A percentile compares a stretch with the other conserved stretches of the same genome.
These are phyloP conservation scores for Aspiorhynchus laticeps DNA, from an alignment of 2,113 vertebrate species.

Conservation along the genomic window DNA sequence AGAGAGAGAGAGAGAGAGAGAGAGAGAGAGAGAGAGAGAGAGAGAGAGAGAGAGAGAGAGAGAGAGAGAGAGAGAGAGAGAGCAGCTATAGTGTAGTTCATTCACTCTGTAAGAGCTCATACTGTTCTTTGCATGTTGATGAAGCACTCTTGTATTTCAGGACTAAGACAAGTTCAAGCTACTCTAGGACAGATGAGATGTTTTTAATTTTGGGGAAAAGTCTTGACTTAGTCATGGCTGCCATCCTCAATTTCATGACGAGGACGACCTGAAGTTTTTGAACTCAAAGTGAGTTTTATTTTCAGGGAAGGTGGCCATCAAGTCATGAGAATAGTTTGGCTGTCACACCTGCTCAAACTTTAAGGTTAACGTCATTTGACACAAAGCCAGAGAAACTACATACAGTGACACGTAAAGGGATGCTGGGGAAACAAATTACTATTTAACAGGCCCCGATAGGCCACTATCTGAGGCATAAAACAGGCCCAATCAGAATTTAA, in stretches of 20 bases:
- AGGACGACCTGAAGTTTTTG: constrained; percentile 57
- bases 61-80: too few relatives aligned
- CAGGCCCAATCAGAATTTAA: not conserved
- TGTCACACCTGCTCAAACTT: constrained; percentile 61
- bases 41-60: too few relatives aligned
- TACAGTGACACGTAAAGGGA: constrained; percentile 37
- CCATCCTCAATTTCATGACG: constrained; percentile 61
- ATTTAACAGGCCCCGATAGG: constrained; percentile 54
- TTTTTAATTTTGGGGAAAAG: constrained; percentile 64
- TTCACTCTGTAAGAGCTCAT: constrained; percentile 53
- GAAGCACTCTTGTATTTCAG: constrained; percentile 64
- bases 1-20: too few relatives aligned
- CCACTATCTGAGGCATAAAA: not conserved
- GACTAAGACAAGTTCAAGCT: constrained; percentile 68
- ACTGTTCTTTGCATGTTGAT: constrained; percentile 67
- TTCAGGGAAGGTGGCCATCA: constrained; percentile 52
- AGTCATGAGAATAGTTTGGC: constrained; percentile 52
- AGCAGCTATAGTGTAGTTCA: not conserved
- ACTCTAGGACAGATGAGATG: constrained; percentile 59
- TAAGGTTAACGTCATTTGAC: constrained; percentile 49
- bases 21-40: too few relatives aligned
- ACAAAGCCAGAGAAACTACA: constrained; percentile 36
- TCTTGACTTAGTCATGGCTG: constrained; percentile 69
- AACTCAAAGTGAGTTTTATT: constrained; percentile 64
- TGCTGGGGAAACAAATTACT: not conserved